Percentiles rank a stretch among this genome's conserved stretches.
Conservation (phyloP, 2,113 vertebrate species). For the Glaucomys volans region DNA sequence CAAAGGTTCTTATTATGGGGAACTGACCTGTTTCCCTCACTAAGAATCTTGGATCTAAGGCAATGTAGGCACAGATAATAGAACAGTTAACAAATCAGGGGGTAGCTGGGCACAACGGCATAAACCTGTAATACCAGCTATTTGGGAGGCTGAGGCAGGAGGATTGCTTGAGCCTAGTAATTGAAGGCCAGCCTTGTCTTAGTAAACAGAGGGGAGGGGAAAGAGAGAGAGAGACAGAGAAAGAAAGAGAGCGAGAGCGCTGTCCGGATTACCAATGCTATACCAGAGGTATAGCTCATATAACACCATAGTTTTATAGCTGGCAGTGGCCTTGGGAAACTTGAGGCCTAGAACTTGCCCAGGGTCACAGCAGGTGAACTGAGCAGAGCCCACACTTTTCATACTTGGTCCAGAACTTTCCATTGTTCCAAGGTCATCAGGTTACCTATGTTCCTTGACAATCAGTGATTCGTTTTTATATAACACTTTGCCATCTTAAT, state of each 20-base stretch:
- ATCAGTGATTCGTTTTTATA: constrained; percentile 30
- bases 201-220: background rate
- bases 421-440: background rate
- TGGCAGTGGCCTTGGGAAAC: background rate
- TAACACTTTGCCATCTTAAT: constrained; percentile 12
- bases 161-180: background rate
- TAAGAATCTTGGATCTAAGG: background rate
- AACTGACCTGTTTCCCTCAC: background rate
- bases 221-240: no score
- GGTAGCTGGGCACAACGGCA: no score
- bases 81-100: background rate
- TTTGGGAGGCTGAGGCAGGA: background rate
- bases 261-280: background rate
- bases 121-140: background rate
- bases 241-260: accelerated
- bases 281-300: background rate
- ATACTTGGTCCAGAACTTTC: background rate
- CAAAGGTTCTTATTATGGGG: background rate
- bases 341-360: background rate
- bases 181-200: background rate
- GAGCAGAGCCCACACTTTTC: background rate
- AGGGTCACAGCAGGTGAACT: background rate
- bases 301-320: background rate
- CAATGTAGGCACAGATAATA: background rate
- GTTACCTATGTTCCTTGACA: background rate